Conservation (phyloP, 2,888 invertebrate species). For the Sminthurides aquaticus region DNA sequence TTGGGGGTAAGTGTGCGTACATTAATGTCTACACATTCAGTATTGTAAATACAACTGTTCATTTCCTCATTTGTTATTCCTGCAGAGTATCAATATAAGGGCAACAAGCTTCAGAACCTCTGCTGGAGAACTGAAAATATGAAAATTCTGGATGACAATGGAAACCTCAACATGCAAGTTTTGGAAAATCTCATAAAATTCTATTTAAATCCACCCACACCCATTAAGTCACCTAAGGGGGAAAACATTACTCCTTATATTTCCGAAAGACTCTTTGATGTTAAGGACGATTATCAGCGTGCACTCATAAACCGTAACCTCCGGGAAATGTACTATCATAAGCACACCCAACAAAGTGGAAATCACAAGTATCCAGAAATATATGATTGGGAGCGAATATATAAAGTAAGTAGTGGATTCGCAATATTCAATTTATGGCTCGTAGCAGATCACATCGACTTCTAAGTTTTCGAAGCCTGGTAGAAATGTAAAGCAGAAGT, state of each 20-base stretch:
- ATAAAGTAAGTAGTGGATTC: constrained; percentile 51
- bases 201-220: constrained; percentile 67
- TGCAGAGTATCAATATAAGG: constrained; percentile 39
- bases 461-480: neutral
- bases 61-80: neutral
- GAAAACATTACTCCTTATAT: constrained; percentile 48
- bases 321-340: constrained; percentile 62
- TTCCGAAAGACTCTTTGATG: constrained; percentile 58
- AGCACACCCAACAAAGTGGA: constrained; percentile 48
- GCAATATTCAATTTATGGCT: neutral
- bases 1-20: constrained; percentile 29
- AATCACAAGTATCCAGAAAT: constrained; percentile 60
- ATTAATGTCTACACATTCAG: neutral
- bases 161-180: constrained; percentile 60
- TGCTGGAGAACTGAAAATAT: constrained; percentile 69
- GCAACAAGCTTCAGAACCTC: constrained; percentile 66
- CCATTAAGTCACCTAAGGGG: constrained; percentile 56
- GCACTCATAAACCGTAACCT: constrained; percentile 62
- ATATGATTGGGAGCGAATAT: constrained; percentile 75
- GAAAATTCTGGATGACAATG: constrained; percentile 61
- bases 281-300: constrained; percentile 58
- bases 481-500: neutral
- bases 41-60: neutral
- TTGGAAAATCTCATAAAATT: constrained; percentile 65
- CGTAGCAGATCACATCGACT: neutral